Conservation (phyloP, 2,797 vertebrate genomes). For the Hephaestus fuliginosus region DNA sequence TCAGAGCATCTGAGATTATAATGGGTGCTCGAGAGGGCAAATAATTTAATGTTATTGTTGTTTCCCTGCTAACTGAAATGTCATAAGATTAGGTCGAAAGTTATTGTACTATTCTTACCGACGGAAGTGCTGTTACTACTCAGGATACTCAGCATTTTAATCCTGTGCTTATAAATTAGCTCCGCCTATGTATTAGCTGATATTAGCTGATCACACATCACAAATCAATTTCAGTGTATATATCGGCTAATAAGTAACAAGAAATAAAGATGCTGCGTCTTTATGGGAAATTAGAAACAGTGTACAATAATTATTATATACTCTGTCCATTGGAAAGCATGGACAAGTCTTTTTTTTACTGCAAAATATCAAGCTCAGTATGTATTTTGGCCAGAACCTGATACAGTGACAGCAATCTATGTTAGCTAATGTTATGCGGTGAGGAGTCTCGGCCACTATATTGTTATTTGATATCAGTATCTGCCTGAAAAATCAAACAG, state of each 20-base stretch:
- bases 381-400: background rate
- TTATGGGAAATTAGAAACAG: background rate
- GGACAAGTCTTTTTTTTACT: background rate
- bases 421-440: background rate
- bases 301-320: background rate
- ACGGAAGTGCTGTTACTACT: background rate
- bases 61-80: background rate
- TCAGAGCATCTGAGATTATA: background rate
- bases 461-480: background rate
- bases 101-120: background rate
- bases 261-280: no score
- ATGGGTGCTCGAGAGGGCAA: background rate
- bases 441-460: no score
- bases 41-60: background rate
- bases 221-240: background rate
- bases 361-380: no score
- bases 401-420: background rate
- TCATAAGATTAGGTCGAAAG: background rate
- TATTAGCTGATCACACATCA: slow-evolving; percentile 6
- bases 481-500: no score
- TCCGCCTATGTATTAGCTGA: background rate
- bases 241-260: background rate
- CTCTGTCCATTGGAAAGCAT: background rate
- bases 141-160: no score
- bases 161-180: background rate